Evolutionary conservation across 2,888 invertebrate genomes (phyloP), one percentile per base, ranked within the genome.

Genomic region (Pterostichus madidus): DNA sequence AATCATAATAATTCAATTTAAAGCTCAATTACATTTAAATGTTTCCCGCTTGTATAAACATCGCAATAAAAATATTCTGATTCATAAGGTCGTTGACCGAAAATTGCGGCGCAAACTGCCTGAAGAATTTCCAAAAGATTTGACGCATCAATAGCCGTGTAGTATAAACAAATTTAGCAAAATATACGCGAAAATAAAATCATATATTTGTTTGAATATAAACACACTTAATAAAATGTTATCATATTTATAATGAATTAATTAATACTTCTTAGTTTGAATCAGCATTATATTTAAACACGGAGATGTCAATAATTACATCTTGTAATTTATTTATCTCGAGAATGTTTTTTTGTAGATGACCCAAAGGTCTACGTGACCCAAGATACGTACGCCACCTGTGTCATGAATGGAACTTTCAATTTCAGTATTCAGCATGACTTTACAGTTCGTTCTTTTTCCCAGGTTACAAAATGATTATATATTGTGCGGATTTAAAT

Each of bases 1-100:
- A 92, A 92, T 5, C n/a, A 71, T 3, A 83, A 78, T 85, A 85
- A 52, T 75, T 75, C 49, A 52, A 52, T 73, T 17, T 46, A 24
- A 49, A 73, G 46, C 73, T 24, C 59, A 68, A 39, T 68, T 46
- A 71, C 17, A 44, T 24, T 17, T 46, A 52, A 75, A 10, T 32
- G 49, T 52, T 15, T 71, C 13, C 17, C 11, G 39, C 46, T 8
- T 15, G 17, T 71, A 39, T 15, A 44, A 71, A n/a, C 13, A 64
- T 17, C 68, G 44, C 44, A 71, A 44, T 44, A 71, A 64, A 61
- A 64, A 64, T 13, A 64, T 31, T 24, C 15, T 31, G 31, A 7
- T 17, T 44, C 44, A 44, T 13, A n/a, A 44, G 68, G 68, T 71
- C 39, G 15, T 39, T 71, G 68, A 71, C 68, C 68, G 17, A 71